phyloP scores from a whole-genome alignment of 1,140 invertebrate species.

The Drosophila fuyamai region DNA sequence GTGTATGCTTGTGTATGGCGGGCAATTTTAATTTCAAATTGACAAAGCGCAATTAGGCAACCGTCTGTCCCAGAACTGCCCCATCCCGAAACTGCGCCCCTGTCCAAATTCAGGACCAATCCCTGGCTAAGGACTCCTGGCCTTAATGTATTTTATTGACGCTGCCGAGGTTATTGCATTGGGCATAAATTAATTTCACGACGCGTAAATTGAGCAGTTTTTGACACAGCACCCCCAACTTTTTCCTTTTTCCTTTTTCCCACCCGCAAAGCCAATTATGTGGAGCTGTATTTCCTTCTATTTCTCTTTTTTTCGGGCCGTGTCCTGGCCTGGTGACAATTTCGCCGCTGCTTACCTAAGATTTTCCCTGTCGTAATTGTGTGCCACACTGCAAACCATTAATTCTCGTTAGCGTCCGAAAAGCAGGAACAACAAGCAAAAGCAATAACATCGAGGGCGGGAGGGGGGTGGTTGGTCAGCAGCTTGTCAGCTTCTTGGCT shows the following conservation, averaged over 20 bases:
- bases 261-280: conserved; percentile 73
- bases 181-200: conserved; percentile 85
- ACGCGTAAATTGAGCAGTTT: conserved; percentile 84
- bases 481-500: conserved; percentile 78
- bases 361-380: conserved; percentile 82
- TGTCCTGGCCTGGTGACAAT: conserved; percentile 67
- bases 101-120: conserved; percentile 6
- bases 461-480: conserved; percentile 52
- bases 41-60: conserved; percentile 76
- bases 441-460: conserved; percentile 41
- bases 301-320: conserved; percentile 2
- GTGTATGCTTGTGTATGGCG: conserved; percentile 15
- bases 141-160: conserved; percentile 84
- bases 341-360: conserved; percentile 77
- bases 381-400: conserved; percentile 84
- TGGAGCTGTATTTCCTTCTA: conserved; percentile 60
- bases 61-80: conserved; percentile 13
- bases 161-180: conserved; percentile 83
- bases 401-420: conserved; percentile 84
- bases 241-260: neutral
- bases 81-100: neutral
- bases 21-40: conserved; percentile 81
- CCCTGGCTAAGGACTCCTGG: conserved; percentile 30
- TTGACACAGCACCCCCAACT: conserved; percentile 56
- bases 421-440: conserved; percentile 50